Conservation (phyloP, 2,797 vertebrate species). For the Fundulus diaphanus region DNA sequence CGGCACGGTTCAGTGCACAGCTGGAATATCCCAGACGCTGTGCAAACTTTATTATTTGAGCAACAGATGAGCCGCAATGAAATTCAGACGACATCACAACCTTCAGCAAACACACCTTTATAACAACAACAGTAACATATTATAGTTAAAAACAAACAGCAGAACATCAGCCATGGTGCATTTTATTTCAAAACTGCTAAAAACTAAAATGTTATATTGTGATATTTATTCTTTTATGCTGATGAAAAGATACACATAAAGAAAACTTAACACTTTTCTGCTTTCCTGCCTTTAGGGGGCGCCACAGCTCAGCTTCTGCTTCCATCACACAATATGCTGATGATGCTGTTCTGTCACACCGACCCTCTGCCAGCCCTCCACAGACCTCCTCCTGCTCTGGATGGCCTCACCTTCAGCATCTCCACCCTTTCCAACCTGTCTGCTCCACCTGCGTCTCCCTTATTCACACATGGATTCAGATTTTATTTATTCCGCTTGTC, state of each 20-base stretch:
- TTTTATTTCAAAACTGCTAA: background rate
- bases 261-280: background rate
- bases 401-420: too few species aligned
- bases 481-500: too few species aligned
- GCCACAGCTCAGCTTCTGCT: background rate
- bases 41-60: background rate
- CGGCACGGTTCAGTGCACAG: background rate
- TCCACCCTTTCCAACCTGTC: too few species aligned
- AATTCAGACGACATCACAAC: background rate
- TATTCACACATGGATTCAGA: too few species aligned
- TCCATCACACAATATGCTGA: too few species aligned
- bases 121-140: background rate
- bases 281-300: background rate
- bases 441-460: too few species aligned
- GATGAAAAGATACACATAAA: background rate
- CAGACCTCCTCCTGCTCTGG: too few species aligned
- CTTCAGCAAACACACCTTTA: background rate
- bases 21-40: background rate
- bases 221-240: background rate
- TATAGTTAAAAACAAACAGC: background rate
- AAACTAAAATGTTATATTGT: background rate
- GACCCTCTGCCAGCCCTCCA: too few species aligned
- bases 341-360: too few species aligned
- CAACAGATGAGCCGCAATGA: background rate
- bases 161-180: background rate